phyloP scores from a whole-genome alignment of 2,797 vertebrate species.

The Hyperoplus lanceolatus region DNA sequence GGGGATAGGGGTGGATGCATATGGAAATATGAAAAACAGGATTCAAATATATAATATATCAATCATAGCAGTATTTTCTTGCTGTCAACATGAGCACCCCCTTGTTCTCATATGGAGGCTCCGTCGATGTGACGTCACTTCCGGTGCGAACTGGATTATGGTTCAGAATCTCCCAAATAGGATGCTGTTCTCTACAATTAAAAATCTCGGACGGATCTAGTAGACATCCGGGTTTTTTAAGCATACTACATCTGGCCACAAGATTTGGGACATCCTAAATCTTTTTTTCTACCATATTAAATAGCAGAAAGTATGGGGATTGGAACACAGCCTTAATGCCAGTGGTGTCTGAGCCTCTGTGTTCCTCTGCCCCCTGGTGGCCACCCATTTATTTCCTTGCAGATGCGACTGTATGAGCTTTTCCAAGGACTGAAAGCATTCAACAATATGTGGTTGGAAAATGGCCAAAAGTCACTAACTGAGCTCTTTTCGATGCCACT shows the following conservation, averaged over 20 bases:
- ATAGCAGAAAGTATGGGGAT: too few species aligned
- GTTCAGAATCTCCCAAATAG: too few species aligned
- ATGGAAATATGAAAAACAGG: neutral
- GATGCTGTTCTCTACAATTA: too few species aligned
- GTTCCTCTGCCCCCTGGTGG: constrained; percentile 36
- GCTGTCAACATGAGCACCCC: neutral
- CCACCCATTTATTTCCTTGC: neutral
- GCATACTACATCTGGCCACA: too few species aligned
- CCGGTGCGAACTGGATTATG: too few species aligned
- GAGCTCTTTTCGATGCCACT: neutral
- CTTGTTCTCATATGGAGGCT: too few species aligned
- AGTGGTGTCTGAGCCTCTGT: neutral
- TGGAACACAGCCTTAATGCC: neutral
- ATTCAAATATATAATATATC: neutral
- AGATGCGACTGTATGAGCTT: neutral
- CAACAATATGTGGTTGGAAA: neutral
- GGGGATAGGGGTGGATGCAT: too few species aligned
- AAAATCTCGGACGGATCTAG: too few species aligned
- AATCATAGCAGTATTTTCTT: neutral
- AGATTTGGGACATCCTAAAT: too few species aligned
- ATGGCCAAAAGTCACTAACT: neutral
- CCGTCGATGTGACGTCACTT: too few species aligned
- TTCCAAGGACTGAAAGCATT: neutral
- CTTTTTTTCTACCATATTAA: too few species aligned
- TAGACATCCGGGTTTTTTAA: too few species aligned